Conservation (phyloP, 2,113 vertebrate genomes). For the Helogale parvula region DNA sequence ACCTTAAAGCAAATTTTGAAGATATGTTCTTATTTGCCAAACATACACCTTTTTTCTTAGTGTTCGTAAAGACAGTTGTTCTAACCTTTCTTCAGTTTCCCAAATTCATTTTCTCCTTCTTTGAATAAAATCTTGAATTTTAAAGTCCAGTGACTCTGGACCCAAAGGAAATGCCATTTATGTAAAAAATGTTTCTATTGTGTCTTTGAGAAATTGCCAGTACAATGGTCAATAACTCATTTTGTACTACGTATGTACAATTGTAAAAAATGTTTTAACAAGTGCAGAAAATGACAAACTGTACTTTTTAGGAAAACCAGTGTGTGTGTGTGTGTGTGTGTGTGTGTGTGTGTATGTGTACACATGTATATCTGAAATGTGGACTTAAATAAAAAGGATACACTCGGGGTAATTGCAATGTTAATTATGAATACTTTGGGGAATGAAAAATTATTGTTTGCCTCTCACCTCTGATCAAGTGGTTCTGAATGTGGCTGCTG, state of each 20-base stretch:
- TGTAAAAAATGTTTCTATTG: background rate
- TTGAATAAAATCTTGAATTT: background rate
- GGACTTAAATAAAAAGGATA: background rate
- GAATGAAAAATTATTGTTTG: constrained; percentile 7
- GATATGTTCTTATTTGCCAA: background rate
- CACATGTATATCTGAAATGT: background rate
- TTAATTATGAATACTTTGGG: background rate
- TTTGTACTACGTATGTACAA: background rate
- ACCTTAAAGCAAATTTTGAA: background rate
- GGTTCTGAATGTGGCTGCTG: background rate
- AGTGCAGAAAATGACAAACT: background rate
- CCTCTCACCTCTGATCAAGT: background rate
- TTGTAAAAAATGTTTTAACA: background rate
- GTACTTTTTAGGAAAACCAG: background rate
- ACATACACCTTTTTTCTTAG: background rate
- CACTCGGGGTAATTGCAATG: background rate
- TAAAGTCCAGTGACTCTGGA: background rate
- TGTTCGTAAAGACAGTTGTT: background rate
- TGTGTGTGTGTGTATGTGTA: background rate
- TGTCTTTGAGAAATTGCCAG: background rate
- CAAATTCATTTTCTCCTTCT: background rate
- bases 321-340: background rate
- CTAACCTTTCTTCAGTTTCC: background rate
- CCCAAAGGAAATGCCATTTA: background rate
- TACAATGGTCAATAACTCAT: background rate